A percentile compares a stretch with the other conserved stretches of the same genome.
Evolutionary conservation across 2,888 invertebrate genomes (phyloP).

Genomic region (Polymixis lichenea): DNA sequence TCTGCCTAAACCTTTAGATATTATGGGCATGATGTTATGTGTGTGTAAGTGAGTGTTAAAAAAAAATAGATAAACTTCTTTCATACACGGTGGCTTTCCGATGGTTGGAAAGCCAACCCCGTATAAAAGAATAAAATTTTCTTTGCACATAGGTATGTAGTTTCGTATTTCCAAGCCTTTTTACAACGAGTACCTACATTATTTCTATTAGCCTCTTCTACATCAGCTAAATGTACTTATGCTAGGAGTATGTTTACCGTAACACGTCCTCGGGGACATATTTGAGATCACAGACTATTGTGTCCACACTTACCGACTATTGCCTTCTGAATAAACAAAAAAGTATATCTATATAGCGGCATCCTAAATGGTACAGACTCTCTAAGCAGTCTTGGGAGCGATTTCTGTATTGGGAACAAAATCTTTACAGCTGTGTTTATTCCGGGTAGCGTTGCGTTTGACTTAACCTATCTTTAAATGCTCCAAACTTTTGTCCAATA

Average conservation of each 20-base stretch:
- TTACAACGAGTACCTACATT: constrained; percentile 17
- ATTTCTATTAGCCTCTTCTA: constrained; percentile 54
- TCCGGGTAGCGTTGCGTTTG: neutral
- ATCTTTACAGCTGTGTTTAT: constrained; percentile 43
- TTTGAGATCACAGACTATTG: constrained; percentile 50
- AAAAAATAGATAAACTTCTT: neutral
- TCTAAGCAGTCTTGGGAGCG: constrained; percentile 31
- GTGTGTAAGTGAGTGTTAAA: no score
- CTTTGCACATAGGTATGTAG: rapidly evolving
- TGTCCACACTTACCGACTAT: constrained; percentile 52
- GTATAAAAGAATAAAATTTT: neutral
- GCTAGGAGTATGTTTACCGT: constrained; percentile 30
- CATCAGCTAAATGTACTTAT: constrained; percentile 49
- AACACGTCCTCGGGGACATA: constrained; percentile 45
- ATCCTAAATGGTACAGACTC: constrained; percentile 15
- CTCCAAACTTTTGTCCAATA: neutral
- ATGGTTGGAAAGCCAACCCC: neutral
- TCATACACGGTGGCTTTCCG: neutral
- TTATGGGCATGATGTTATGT: neutral
- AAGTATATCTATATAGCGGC: neutral
- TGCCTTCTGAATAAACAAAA: constrained; percentile 46
- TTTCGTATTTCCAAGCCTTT: neutral
- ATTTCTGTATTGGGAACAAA: constrained; percentile 33
- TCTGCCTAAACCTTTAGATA: neutral
- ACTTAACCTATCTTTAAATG: constrained; percentile 4